Conservation (phyloP, 2,797 vertebrate genomes). For the Myotis planiceps region DNA sequence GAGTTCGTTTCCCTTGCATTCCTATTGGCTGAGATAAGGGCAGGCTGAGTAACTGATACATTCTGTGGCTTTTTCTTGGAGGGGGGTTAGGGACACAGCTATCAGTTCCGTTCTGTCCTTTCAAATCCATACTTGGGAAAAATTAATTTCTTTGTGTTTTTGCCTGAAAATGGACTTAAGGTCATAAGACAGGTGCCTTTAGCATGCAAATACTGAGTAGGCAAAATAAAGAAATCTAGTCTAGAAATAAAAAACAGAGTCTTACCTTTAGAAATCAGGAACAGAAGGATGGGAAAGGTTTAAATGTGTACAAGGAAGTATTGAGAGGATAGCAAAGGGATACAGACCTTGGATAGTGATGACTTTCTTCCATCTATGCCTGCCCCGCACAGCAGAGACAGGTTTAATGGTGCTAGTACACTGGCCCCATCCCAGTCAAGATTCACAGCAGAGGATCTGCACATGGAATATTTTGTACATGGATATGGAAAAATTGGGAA, state of each 20-base stretch:
- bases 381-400: neutral
- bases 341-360: neutral
- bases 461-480: neutral
- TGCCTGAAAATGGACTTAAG: conserved; percentile 13
- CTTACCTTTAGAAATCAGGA: conserved; percentile 31
- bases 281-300: neutral
- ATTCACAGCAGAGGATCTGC: neutral
- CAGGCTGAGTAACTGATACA: no score
- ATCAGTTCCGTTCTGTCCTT: no score
- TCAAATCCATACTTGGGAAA: neutral
- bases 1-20: no score
- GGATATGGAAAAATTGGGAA: neutral
- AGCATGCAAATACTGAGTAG: neutral
- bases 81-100: no score
- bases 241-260: conserved; percentile 13
- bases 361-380: neutral
- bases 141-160: conserved; percentile 32
- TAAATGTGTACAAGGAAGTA: neutral
- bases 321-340: neutral
- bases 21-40: no score
- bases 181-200: neutral
- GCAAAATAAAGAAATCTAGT: conserved; percentile 6
- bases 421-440: neutral
- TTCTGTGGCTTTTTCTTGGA: no score
- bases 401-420: neutral